Evolutionary conservation across 2,888 invertebrate genomes (phyloP).

Genomic region (Hyppa rectilinea): DNA sequence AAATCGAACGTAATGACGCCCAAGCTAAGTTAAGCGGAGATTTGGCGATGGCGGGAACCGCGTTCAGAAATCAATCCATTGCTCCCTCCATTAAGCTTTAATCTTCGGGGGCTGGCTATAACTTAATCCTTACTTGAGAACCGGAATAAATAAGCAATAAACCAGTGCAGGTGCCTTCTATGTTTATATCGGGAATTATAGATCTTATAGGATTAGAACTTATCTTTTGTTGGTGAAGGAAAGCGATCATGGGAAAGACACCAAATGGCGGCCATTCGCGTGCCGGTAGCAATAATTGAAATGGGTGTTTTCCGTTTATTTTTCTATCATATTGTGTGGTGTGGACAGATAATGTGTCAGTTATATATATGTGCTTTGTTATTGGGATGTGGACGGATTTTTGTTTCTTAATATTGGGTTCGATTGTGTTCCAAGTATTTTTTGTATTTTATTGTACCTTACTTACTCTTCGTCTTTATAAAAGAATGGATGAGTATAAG

Average conservation of each 20-base stretch:
- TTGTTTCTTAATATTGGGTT: slow-evolving; percentile 42
- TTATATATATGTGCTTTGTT: slow-evolving; percentile 68
- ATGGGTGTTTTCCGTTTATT: slow-evolving; percentile 77
- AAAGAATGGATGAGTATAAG: neutral
- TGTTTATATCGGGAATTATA: slow-evolving; percentile 80
- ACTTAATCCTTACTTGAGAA: slow-evolving; percentile 89
- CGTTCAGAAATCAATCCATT: slow-evolving; percentile 89
- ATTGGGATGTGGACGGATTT: slow-evolving; percentile 57
- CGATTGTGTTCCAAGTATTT: slow-evolving; percentile 11
- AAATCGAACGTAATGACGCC: slow-evolving; percentile 70
- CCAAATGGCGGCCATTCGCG: slow-evolving; percentile 83
- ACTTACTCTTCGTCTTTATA: neutral
- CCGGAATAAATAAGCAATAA: slow-evolving; percentile 90
- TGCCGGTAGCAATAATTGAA: slow-evolving; percentile 85
- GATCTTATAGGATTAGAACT: slow-evolving; percentile 75
- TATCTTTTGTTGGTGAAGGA: slow-evolving; percentile 65
- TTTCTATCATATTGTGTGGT: slow-evolving; percentile 77
- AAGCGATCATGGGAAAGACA: slow-evolving; percentile 82
- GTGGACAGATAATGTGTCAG: slow-evolving; percentile 78
- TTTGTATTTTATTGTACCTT: neutral
- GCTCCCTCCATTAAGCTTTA: slow-evolving; percentile 88
- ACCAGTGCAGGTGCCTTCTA: slow-evolving; percentile 86
- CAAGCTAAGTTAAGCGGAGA: slow-evolving; percentile 72
- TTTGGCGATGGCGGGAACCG: slow-evolving; percentile 82
- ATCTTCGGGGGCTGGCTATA: slow-evolving; percentile 89